These are phyloP conservation scores for Desmodus rotundus DNA, from an alignment of 2,113 vertebrate genomes.

Conservation along the genomic window DNA sequence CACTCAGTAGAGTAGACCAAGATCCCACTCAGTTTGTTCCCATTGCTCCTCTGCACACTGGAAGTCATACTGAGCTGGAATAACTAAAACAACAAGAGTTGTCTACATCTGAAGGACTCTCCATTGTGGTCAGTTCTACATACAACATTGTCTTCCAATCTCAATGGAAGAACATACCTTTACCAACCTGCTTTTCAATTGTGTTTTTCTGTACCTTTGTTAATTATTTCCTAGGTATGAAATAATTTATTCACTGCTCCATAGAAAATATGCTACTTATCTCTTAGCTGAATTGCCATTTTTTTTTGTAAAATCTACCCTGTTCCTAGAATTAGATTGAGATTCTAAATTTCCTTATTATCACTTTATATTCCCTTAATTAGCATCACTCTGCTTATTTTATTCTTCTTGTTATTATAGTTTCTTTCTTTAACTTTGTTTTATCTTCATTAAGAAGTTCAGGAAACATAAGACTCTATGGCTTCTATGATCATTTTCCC, in stretches of 20 bases:
- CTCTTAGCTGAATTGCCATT: neutral
- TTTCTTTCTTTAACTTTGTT: neutral
- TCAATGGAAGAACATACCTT: neutral
- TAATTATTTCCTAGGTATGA: neutral
- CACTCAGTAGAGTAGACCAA: neutral
- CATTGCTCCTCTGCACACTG: neutral
- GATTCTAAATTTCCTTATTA: neutral
- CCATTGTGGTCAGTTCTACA: neutral
- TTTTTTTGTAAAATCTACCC: neutral
- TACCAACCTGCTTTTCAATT: neutral
- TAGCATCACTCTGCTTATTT: neutral
- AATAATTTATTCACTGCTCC: neutral
- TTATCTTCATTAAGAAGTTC: neutral
- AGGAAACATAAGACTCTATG: neutral
- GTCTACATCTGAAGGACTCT: neutral
- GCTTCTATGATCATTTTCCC: neutral
- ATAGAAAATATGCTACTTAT: neutral
- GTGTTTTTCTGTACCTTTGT: neutral
- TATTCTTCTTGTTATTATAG: neutral
- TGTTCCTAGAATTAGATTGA: neutral
- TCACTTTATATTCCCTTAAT: neutral
- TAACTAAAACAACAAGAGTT: neutral
- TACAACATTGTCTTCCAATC: fast-evolving
- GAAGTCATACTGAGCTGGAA: neutral
- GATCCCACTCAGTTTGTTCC: neutral